These are phyloP conservation scores for Heliconius erato DNA, from an alignment of 2,888 invertebrate genomes.

Conservation along the genomic window DNA sequence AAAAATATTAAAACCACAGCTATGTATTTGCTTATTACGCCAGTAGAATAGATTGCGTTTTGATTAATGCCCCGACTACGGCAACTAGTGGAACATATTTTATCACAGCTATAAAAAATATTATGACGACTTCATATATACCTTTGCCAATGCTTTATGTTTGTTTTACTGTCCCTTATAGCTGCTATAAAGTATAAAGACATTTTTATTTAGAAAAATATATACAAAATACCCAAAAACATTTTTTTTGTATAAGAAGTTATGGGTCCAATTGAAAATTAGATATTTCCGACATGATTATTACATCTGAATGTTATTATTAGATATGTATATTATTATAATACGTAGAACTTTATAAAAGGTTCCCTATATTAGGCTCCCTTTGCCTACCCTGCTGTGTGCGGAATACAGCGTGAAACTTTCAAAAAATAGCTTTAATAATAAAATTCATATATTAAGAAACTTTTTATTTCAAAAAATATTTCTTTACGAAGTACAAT, in stretches of 20 bases:
- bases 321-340: no score
- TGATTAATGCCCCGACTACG: slow-evolving; percentile 44
- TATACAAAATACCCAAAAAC: not conserved
- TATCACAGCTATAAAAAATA: slow-evolving; percentile 64
- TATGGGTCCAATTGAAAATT: no score
- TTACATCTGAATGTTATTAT: no score
- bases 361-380: no score
- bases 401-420: no score
- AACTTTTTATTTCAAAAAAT: not conserved
- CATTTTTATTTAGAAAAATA: slow-evolving; percentile 47
- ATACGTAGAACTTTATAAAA: no score
- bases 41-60: slow-evolving; percentile 37
- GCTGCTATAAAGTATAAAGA: slow-evolving; percentile 51
- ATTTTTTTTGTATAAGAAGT: not conserved
- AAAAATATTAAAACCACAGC: no score
- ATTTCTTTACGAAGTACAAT: not conserved
- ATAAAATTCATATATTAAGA: no score
- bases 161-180: slow-evolving; percentile 59
- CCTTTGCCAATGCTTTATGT: slow-evolving; percentile 57
- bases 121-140: slow-evolving; percentile 61
- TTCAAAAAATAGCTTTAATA: no score
- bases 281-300: not conserved
- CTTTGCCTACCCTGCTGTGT: no score
- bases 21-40: slow-evolving; percentile 14
- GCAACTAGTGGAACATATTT: slow-evolving; percentile 55